Conservation (phyloP, 2,888 invertebrate genomes). For the Drosophila recens region DNA sequence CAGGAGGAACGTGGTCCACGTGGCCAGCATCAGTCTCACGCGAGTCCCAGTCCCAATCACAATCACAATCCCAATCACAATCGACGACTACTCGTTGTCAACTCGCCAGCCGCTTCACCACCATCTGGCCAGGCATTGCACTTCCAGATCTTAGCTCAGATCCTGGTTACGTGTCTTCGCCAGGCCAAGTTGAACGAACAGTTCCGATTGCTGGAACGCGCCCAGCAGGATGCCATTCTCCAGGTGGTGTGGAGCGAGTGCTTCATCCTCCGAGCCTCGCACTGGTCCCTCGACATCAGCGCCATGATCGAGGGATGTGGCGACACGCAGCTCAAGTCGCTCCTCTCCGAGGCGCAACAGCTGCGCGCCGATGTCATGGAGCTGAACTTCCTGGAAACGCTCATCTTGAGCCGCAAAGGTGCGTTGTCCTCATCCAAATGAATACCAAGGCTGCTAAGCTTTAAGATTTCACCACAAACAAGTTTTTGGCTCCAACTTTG, state of each 20-base stretch:
- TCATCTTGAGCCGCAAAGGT: constrained; percentile 86
- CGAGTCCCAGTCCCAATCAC: background rate
- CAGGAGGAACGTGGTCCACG: constrained; percentile 94
- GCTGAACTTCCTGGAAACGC: constrained; percentile 86
- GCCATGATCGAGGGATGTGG: constrained; percentile 82
- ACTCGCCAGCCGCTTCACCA: constrained; percentile 2
- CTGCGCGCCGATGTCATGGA: constrained; percentile 86
- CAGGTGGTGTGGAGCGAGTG: constrained; percentile 87
- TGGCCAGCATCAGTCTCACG: constrained; percentile 43
- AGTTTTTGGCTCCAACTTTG: too few species aligned
- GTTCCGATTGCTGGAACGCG: constrained; percentile 86
- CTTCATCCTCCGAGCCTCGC: constrained; percentile 87
- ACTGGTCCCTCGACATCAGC: constrained; percentile 86
- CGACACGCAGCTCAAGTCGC: constrained; percentile 81
- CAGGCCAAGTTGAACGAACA: constrained; percentile 87
- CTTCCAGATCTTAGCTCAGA: constrained; percentile 87
- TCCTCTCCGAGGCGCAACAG: constrained; percentile 84
- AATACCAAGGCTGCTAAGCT: too few species aligned
- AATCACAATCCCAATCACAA: background rate
- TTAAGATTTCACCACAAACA: too few species aligned
- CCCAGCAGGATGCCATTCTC: constrained; percentile 87
- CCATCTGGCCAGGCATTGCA: constrained; percentile 77
- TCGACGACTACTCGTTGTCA: constrained; percentile 10
- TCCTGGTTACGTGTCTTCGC: constrained; percentile 87
- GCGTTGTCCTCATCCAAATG: background rate